These are phyloP conservation scores for Luehdorfia chinensis DNA, from an alignment of 1,140 invertebrate species.

Conservation along the genomic window DNA sequence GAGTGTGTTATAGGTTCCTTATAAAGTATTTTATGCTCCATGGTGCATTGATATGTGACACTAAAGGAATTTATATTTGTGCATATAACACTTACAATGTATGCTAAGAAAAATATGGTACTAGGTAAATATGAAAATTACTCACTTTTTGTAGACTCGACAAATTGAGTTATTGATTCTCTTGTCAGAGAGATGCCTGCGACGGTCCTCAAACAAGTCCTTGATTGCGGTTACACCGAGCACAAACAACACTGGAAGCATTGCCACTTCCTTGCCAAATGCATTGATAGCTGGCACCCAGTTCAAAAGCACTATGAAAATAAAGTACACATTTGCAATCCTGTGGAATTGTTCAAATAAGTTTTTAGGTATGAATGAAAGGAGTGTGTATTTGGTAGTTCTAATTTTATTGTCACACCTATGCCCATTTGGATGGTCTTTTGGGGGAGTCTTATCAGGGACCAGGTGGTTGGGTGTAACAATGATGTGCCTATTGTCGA, in stretches of 20 bases:
- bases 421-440: constrained; percentile 90
- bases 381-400: constrained; percentile 96
- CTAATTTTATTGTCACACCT: constrained; percentile 90
- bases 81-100: too few relatives aligned
- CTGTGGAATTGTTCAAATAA: constrained; percentile 98
- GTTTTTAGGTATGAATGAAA: constrained; percentile 98
- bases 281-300: constrained; percentile 96
- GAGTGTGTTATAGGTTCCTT: too few relatives aligned
- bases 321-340: constrained; percentile 98
- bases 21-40: too few relatives aligned
- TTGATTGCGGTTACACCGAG: constrained; percentile 97
- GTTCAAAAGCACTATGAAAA: constrained; percentile 96
- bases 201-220: constrained; percentile 96
- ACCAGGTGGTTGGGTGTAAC: constrained; percentile 91
- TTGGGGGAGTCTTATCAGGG: constrained; percentile 85
- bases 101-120: too few relatives aligned
- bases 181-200: constrained; percentile 92
- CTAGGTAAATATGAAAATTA: constrained; percentile 23
- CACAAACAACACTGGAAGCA: constrained; percentile 96
- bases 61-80: too few relatives aligned
- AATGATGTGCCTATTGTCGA: constrained; percentile 83
- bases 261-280: constrained; percentile 97
- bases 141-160: constrained; percentile 93
- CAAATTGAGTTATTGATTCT: constrained; percentile 96
- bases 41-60: too few relatives aligned